Evolutionary conservation across 2,797 vertebrate species (phyloP), one percentile per base, ranked within the genome.

Genomic region (Spinibarbus caldwelli): DNA sequence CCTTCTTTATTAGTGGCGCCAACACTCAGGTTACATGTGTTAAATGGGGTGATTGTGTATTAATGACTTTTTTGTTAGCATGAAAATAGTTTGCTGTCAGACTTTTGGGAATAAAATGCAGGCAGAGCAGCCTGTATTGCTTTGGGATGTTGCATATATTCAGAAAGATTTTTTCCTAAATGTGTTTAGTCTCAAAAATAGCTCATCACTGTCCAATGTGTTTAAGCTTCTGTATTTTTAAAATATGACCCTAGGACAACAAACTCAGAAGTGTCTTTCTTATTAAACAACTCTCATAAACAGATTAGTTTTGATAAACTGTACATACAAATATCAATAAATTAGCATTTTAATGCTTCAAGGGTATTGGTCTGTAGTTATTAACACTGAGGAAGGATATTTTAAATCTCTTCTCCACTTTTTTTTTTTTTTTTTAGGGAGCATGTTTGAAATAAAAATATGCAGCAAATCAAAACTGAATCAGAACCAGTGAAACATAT

Each of bases 131-230:
- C 3, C 72, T 23, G 54, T 78, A 59, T 59, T 6, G 36, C 52
- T 78, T 26, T 78, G 36, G 36, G 54, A 43, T 34, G 15, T 19
- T 66, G 62, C 31, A 1, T 41, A 10, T 41, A 78, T 59, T 59
- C 75, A 17, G 34, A 59, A 36, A 59, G 23, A 78, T 77, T 38
- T 38, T n/a, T 59, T 29, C 36, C 54, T 62, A 59, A 78, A 29
- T 78, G 14, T 19, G 23, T 78, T 59, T 41, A 78, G 23, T 41
- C n/a, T 23, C 34, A 29, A 78, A 76, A 78, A 78, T 59, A 78
- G 23, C 34, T 26, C 8, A 41, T 59, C 34, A 19, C 52, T 59
- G 52, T 78, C n/a, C n/a, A 41, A 78, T 43, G 23, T 29, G 36
- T 78, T 43, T 78, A 78, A 78, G 76, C 76, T n/a, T 41, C 52